Conservation (phyloP, 2,797 vertebrate species). For the Pseudochirops corinnae region DNA sequence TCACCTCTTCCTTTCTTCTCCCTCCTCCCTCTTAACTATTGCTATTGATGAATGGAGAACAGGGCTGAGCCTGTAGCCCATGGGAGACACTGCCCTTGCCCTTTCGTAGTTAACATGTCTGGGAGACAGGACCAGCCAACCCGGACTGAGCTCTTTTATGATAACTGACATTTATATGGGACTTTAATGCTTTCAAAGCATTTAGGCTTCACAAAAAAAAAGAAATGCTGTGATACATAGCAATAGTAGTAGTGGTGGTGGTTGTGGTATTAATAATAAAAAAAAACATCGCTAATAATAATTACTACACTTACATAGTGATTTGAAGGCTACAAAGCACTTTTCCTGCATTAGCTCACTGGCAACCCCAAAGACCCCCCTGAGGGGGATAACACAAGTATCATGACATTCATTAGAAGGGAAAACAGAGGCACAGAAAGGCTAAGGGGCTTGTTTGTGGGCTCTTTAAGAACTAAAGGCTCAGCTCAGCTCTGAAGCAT, state of each 20-base stretch:
- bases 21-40: neutral
- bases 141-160: neutral
- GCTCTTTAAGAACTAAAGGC: too few species aligned
- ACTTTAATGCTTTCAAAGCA: neutral
- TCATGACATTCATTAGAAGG: neutral
- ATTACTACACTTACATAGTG: neutral
- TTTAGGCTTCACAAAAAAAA: neutral
- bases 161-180: neutral
- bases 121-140: neutral
- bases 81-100: neutral
- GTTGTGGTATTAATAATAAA: too few species aligned
- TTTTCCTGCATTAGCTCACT: neutral
- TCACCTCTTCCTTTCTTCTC: neutral
- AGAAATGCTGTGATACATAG: too few species aligned
- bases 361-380: neutral
- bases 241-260: too few species aligned
- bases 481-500: neutral
- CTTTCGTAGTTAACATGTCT: rapidly evolving
- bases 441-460: neutral
- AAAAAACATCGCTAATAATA: neutral
- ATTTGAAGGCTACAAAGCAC: neutral
- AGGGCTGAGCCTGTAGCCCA: rapidly evolving
- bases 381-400: neutral
- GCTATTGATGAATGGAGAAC: neutral
- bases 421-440: neutral